Conservation (phyloP, 2,888 invertebrate genomes). For the Pterostichus niger region DNA sequence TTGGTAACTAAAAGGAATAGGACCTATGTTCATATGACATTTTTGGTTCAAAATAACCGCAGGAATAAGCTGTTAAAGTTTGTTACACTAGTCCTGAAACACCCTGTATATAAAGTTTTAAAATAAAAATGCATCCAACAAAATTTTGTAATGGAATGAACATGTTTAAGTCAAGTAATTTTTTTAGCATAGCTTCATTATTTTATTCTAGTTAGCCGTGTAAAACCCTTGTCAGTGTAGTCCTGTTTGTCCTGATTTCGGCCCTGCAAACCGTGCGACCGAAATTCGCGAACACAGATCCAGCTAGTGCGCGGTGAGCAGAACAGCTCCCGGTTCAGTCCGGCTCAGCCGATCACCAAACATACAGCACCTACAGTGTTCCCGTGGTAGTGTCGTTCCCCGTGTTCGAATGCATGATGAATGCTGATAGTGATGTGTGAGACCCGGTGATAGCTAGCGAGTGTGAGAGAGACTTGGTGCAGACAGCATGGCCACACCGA, state of each 20-base stretch:
- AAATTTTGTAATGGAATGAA: too few species aligned
- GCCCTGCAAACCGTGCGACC: not conserved
- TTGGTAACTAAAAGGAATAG: too few species aligned
- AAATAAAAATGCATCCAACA: too few species aligned
- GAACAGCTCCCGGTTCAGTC: conserved; percentile 4
- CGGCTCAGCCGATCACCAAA: not conserved
- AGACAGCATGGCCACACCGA: conserved; percentile 87
- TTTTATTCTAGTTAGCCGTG: too few species aligned
- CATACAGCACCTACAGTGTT: not conserved
- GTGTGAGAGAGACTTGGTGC: not conserved
- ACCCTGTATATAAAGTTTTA: too few species aligned
- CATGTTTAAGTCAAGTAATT: too few species aligned
- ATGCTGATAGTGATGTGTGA: conserved; percentile 20
- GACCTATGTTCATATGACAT: too few species aligned
- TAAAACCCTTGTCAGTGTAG: not conserved
- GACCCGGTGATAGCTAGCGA: not conserved
- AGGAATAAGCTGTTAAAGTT: too few species aligned
- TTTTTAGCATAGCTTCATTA: too few species aligned
- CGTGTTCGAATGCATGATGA: not conserved
- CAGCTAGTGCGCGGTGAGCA: conserved; percentile 2
- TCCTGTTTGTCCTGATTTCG: not conserved
- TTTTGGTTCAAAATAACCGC: too few species aligned
- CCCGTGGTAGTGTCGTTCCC: not conserved
- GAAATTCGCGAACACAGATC: conserved; percentile 30
- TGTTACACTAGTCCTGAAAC: too few species aligned